A percentile compares a stretch with the other conserved stretches of the same genome.
These are phyloP conservation scores for Notamacropus eugenii DNA, from an alignment of 2,797 vertebrate species.

Conservation along the genomic window DNA sequence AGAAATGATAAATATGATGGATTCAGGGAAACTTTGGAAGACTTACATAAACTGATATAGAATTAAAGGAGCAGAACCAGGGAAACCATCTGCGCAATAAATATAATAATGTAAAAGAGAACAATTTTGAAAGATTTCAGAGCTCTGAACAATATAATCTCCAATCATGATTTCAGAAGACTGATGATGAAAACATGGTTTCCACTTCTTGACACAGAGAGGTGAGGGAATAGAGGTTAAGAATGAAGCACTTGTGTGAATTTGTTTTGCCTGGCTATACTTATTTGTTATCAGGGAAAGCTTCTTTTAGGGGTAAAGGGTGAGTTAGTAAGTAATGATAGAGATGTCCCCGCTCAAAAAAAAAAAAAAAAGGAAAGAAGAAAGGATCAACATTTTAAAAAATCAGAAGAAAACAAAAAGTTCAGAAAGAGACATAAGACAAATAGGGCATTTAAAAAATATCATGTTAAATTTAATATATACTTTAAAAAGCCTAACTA, in stretches of 20 bases:
- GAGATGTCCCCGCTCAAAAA: not conserved
- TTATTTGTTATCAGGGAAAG: not conserved
- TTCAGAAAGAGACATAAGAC: not conserved
- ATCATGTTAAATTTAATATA: not conserved
- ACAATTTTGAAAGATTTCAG: not conserved
- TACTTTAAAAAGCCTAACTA: not conserved
- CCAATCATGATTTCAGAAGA: not conserved
- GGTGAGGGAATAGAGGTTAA: not conserved
- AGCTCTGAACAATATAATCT: not conserved
- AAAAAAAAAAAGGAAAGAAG: not conserved
- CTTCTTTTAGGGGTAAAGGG: not conserved
- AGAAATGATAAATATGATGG: not conserved
- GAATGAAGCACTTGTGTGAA: not conserved
- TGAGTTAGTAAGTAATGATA: not conserved
- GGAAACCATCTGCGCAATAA: not conserved
- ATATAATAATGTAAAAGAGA: not conserved
- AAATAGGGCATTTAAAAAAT: not conserved
- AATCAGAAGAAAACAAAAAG: not conserved
- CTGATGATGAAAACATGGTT: not conserved
- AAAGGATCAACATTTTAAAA: not conserved
- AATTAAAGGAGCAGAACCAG: not conserved
- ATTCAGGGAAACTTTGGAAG: not conserved
- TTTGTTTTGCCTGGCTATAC: not conserved
- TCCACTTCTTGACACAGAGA: not conserved
- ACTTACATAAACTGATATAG: not conserved